Evolutionary conservation across 2,113 vertebrate genomes (phyloP), one percentile per base, ranked within the genome.

Genomic region (Carassius carassius): DNA sequence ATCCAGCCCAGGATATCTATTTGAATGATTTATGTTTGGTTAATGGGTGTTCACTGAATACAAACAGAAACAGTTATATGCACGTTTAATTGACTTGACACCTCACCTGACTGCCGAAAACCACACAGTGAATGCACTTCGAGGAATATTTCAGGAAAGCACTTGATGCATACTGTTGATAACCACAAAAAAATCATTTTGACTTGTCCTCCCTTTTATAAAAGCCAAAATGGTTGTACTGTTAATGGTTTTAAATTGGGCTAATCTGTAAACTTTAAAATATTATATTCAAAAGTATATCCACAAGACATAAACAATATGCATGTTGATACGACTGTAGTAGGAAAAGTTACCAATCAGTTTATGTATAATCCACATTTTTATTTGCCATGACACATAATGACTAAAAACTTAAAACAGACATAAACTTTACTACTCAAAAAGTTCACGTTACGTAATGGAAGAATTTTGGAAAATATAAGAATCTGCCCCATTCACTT

Each of bases 21-120:
- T 70, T 82, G 63, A 82, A 75, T 65, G 62, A 81, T 81, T 51
- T 49, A 62, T 79, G 63, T 81, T 81, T 81, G 44, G 60, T 29
- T 81, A 65, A 81, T 63, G 77, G 35, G 35, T 79, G 78, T 49
- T 49, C 67, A 49, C 41, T 81, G 41, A 44, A 65, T 41, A 41
- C 12, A 13, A 78, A 60, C 2, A 32, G 54, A 78, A 44, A 44
- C 56, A 23, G 77, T 37, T 44, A n/a, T 44, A 75, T 9, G 44
- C 25, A 10, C 25, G 13, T 19, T 16, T 51, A 75, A 51, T 32
- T 51, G 6, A 29, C 3, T 49, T 75, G 73, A 11, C 37, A 73
- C 41, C 5, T 44, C 10, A 14, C 23, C 70, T 73, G 12, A 51
- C 23, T 29, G n/a, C n/a, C 29, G 23, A 4, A 49, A 75, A 54